Percentiles rank a stretch among this genome's conserved stretches.
These are phyloP conservation scores for Deroptyus accipitrinus DNA, from an alignment of 2,113 vertebrate species.

Conservation along the genomic window DNA sequence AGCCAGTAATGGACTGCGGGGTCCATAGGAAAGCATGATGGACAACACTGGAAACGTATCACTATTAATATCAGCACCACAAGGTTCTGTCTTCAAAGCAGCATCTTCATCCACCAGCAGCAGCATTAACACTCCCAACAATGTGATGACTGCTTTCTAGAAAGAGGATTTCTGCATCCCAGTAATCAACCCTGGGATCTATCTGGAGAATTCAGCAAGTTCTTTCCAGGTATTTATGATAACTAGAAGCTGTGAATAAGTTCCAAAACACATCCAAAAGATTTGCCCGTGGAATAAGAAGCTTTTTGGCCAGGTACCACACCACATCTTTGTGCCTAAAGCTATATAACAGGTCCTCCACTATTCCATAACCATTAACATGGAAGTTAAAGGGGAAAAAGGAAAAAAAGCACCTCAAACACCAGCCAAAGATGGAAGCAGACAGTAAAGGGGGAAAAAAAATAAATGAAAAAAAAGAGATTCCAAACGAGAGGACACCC, in stretches of 20 bases:
- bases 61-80: neutral
- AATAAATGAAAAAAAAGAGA: rapidly evolving
- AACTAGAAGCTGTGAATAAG: neutral
- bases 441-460: neutral
- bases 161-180: neutral
- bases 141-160: neutral
- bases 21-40: neutral
- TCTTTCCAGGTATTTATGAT: neutral
- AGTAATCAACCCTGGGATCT: neutral
- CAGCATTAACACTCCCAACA: neutral
- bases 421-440: neutral
- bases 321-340: neutral
- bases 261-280: neutral
- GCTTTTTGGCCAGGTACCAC: neutral
- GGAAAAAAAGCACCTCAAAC: neutral
- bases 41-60: neutral
- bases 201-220: neutral
- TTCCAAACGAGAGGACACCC: rapidly evolving
- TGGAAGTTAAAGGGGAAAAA: rapidly evolving
- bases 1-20: neutral
- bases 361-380: neutral
- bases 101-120: neutral
- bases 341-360: neutral
- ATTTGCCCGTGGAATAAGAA: neutral
- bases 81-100: neutral